Evolutionary conservation across 2,113 vertebrate species (phyloP).

Genomic region (Embiotoca jacksoni): DNA sequence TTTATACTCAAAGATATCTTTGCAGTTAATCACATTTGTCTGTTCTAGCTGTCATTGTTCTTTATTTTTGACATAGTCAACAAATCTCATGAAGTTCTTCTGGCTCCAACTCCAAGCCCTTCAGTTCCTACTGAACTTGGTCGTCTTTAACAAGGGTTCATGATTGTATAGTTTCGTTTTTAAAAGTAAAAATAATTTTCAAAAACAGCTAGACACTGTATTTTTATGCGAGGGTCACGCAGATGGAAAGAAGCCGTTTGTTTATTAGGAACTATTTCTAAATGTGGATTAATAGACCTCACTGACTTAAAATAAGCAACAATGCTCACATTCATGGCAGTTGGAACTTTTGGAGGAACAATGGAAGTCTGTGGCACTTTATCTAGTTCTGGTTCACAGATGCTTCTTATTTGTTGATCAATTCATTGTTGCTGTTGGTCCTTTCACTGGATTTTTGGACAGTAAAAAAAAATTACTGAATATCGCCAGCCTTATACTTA

Average conservation of each 20-base stretch:
- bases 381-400: not conserved
- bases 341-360: too few relatives aligned
- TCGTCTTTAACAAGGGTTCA: not conserved
- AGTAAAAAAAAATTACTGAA: constrained; percentile 12
- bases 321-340: not conserved
- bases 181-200: too few relatives aligned
- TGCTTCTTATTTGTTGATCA: not conserved
- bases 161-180: not conserved
- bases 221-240: not conserved
- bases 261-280: too few relatives aligned
- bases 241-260: not conserved
- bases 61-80: too few relatives aligned
- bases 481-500: not conserved
- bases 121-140: not conserved
- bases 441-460: not conserved
- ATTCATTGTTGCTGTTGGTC: not conserved
- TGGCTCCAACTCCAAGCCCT: not conserved
- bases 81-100: too few relatives aligned
- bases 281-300: too few relatives aligned
- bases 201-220: not conserved
- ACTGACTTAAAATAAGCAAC: not conserved
- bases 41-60: too few relatives aligned
- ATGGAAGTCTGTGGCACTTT: not conserved
- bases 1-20: too few relatives aligned
- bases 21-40: too few relatives aligned